These are phyloP conservation scores for Peromyscus leucopus DNA, from an alignment of 2,113 vertebrate genomes.

Conservation along the genomic window DNA sequence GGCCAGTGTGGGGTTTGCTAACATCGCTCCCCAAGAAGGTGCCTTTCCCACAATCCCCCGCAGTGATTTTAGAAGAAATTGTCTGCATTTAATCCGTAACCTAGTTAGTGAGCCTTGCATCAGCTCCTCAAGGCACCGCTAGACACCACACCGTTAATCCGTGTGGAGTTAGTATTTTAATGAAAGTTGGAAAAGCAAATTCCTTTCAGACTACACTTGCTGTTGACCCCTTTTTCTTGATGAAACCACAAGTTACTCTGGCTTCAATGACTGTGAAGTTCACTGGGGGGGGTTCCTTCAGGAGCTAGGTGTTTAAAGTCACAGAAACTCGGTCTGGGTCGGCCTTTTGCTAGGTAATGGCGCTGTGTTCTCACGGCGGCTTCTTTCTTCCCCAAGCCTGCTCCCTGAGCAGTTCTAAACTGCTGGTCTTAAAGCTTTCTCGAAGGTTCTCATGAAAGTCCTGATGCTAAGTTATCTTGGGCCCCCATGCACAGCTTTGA, in stretches of 20 bases:
- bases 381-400: too few relatives aligned
- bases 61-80: not conserved
- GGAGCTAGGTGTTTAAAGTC: not conserved
- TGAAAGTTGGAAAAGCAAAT: conserved; percentile 24
- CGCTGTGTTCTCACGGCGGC: not conserved
- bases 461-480: not conserved
- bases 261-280: not conserved
- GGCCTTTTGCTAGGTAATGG: not conserved
- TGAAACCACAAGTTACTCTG: not conserved
- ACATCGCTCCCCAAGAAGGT: not conserved
- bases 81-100: conserved; percentile 21
- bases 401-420: not conserved
- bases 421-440: not conserved
- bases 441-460: not conserved
- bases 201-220: not conserved
- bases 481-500: not conserved
- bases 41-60: not conserved
- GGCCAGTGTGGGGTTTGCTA: not conserved
- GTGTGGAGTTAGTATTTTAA: not conserved
- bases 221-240: not conserved
- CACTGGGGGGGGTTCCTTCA: not conserved
- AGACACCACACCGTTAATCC: not conserved
- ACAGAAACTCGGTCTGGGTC: not conserved
- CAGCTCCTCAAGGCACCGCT: not conserved
- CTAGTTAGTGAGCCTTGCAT: not conserved